Conservation (phyloP, 2,888 invertebrate species). For the Ethmia dodecea region DNA sequence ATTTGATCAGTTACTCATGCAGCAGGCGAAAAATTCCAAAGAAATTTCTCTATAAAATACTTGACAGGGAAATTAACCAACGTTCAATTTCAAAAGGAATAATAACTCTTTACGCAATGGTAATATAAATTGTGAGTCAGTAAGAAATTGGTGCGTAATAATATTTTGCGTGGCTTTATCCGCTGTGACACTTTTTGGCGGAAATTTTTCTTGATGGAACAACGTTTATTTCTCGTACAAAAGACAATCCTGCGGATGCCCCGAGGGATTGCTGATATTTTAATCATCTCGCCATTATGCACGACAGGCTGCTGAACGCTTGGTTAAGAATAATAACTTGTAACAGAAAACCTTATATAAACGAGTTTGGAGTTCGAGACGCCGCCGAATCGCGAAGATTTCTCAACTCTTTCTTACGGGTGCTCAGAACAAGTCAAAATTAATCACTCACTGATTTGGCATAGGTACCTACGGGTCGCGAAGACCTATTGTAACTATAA, state of each 20-base stretch:
- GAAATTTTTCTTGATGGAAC: constrained; percentile 39
- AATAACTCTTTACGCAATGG: constrained; percentile 36
- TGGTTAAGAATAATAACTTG: constrained; percentile 29
- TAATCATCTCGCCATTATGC: constrained; percentile 42
- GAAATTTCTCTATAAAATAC: neutral
- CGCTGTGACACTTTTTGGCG: constrained; percentile 31
- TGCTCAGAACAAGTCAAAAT: too few relatives aligned
- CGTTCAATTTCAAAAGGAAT: constrained; percentile 23
- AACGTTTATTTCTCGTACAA: constrained; percentile 36
- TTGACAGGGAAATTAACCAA: constrained; percentile 1
- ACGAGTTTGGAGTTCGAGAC: constrained; percentile 4
- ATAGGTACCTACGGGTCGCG: too few relatives aligned
- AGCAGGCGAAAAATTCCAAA: neutral
- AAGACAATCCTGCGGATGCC: constrained; percentile 27
- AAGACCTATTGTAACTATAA: too few relatives aligned
- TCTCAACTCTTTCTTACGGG: too few relatives aligned
- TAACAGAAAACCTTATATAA: constrained; percentile 22
- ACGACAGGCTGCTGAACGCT: constrained; percentile 24
- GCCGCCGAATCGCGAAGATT: neutral
- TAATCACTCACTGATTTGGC: too few relatives aligned
- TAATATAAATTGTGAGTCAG: constrained; percentile 29
- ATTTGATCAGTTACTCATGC: neutral
- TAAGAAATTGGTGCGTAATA: constrained; percentile 33
- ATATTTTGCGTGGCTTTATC: constrained; percentile 29
- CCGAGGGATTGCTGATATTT: constrained; percentile 39